These are phyloP conservation scores for Phocides pigmalion DNA, from an alignment of 1,140 invertebrate genomes.

Conservation along the genomic window DNA sequence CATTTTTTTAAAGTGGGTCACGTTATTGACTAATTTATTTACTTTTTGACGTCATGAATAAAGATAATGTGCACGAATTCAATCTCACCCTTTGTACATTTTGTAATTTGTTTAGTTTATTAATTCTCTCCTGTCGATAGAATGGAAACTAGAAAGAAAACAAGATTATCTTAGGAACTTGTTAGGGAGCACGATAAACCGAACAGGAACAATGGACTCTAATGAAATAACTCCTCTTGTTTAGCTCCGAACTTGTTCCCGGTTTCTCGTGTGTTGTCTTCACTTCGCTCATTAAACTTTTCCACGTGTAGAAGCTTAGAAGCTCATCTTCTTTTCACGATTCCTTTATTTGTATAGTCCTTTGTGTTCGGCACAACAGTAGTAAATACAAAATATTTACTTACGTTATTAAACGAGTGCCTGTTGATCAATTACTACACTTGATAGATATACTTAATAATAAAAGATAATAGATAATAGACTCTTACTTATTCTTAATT, in stretches of 20 bases:
- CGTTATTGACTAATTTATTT: no score
- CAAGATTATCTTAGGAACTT: conserved; percentile 22
- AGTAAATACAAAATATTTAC: neutral
- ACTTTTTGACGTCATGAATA: no score
- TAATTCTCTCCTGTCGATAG: neutral
- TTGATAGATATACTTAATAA: no score
- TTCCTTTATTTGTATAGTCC: neutral
- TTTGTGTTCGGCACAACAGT: neutral
- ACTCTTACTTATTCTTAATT: no score
- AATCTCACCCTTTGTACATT: no score
- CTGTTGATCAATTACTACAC: no score
- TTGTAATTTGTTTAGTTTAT: neutral
- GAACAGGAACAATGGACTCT: conserved; percentile 23
- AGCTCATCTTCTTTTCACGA: conserved; percentile 12
- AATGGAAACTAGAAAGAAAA: neutral
- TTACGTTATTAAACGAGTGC: no score
- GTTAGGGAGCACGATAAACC: conserved; percentile 21
- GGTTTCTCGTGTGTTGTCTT: neutral
- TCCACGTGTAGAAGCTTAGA: conserved; percentile 8
- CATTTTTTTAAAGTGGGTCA: no score
- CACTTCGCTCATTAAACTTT: conserved; percentile 15
- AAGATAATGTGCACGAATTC: no score
- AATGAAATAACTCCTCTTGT: conserved; percentile 27
- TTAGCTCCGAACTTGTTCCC: conserved; percentile 3
- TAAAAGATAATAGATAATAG: no score